Evolutionary conservation across 2,888 invertebrate genomes (phyloP), one percentile per base, ranked within the genome.

Genomic region (Plebejus anna): DNA sequence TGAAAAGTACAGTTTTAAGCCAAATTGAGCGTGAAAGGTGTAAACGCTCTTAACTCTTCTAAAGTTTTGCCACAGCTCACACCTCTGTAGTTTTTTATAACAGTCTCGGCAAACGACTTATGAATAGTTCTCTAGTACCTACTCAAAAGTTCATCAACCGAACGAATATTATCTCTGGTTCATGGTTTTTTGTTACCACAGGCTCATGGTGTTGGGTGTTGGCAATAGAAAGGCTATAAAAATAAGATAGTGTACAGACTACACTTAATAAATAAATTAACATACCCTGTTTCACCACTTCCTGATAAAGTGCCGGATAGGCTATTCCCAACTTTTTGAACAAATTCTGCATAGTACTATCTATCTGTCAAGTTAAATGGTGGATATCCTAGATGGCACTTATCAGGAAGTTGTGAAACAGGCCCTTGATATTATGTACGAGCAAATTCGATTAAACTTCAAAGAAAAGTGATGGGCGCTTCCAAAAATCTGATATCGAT

Each of bases 201-300:
- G 22, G 28, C 13, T 73, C 32, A 73, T 73, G 28, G 51, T 73
- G 72, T 73, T 6, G 73, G 16, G 32, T 73, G 72, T 73, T 6
- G 73, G 28, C 1, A 77, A 57, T 72, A 77, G 79, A 79, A 79
- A 79, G 77, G 72, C 59, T 77, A 70, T 22, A 36, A 77, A 11
- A 66, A 55, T 16, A 13, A 42, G 70, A 28, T 59, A 77, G 70
- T 78, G 71, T 66, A 66, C 66, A 36, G 28, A 66, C 66, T 13
- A 5, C 16, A 22, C 22, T 22, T 22, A 22, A 22, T 22, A 22
- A 22, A 22, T 22, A 22, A 22, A 22, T 22, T 22, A 22, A 22
- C 22, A 22, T 22, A 22, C 22, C 22, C 22, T 22, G 22, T 22
- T 22, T 22, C 22, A 22, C 22, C 22, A 22, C 22, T 22, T 22